Percentiles rank a stretch among this genome's conserved stretches.
phyloP scores from a whole-genome alignment of 1,140 invertebrate genomes.

The Sitobion miscanthi region DNA sequence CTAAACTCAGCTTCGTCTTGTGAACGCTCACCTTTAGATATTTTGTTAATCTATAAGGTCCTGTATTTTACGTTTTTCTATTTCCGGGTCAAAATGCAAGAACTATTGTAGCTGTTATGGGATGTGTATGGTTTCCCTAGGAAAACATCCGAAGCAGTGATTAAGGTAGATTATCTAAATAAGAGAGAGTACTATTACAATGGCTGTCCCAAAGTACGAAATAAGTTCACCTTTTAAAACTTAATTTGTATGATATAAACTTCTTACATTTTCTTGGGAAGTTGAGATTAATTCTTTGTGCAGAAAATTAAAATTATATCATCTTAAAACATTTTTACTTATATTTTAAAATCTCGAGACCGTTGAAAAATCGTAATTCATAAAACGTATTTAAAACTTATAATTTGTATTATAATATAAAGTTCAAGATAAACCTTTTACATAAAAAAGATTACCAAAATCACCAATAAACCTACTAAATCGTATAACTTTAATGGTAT shows the following conservation, averaged over 20 bases:
- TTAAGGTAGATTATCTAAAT: neutral
- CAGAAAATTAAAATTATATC: slow-evolving; percentile 2
- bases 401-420: neutral
- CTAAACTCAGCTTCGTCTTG: neutral
- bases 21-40: neutral
- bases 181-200: neutral
- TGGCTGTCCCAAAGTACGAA: neutral
- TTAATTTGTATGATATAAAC: neutral
- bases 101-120: neutral
- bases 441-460: neutral
- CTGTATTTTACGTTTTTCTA: neutral
- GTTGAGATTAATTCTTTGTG: neutral
- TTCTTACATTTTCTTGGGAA: neutral
- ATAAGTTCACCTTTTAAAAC: neutral
- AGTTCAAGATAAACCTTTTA: neutral
- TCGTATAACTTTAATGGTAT: neutral
- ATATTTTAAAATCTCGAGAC: neutral
- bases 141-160: neutral
- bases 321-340: neutral
- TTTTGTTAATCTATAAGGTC: neutral
- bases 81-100: neutral
- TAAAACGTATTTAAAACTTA: neutral
- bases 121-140: neutral
- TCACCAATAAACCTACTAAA: neutral
- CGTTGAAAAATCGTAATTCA: neutral